phyloP scores from a whole-genome alignment of 2,888 invertebrate genomes.

The Sinohyriopsis cumingii region DNA sequence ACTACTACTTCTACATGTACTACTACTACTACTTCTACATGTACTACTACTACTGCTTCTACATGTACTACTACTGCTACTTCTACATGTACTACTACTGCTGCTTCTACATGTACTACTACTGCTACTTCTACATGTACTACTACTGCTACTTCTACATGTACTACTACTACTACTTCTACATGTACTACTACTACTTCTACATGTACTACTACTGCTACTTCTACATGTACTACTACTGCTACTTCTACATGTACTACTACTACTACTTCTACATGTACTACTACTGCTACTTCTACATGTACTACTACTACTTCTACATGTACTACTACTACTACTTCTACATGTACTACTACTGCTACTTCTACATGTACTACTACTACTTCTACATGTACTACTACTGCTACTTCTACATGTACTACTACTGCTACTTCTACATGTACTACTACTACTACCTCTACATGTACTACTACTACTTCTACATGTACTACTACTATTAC shows the following conservation, averaged over 20 bases:
- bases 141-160: slow-evolving; percentile 6
- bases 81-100: slow-evolving; percentile 6
- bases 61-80: slow-evolving; percentile 6
- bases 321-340: slow-evolving; percentile 5
- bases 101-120: slow-evolving; percentile 5
- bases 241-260: slow-evolving; percentile 5
- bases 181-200: not conserved
- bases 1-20: slow-evolving; percentile 6
- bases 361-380: not conserved
- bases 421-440: slow-evolving; percentile 3
- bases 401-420: slow-evolving; percentile 5
- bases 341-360: slow-evolving; percentile 6
- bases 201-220: slow-evolving; percentile 8
- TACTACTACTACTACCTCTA: slow-evolving; percentile 6
- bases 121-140: slow-evolving; percentile 3
- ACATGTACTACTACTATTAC: slow-evolving; percentile 3
- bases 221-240: slow-evolving; percentile 2
- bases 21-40: slow-evolving; percentile 4
- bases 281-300: slow-evolving; percentile 3
- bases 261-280: slow-evolving; percentile 1
- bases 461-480: slow-evolving; percentile 3
- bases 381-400: slow-evolving; percentile 5
- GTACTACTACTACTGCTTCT: slow-evolving; percentile 8
- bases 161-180: slow-evolving; percentile 3
- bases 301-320: slow-evolving; percentile 7